Conservation (phyloP, 2,797 vertebrate genomes). For the Parotocinclus haroldoi region DNA sequence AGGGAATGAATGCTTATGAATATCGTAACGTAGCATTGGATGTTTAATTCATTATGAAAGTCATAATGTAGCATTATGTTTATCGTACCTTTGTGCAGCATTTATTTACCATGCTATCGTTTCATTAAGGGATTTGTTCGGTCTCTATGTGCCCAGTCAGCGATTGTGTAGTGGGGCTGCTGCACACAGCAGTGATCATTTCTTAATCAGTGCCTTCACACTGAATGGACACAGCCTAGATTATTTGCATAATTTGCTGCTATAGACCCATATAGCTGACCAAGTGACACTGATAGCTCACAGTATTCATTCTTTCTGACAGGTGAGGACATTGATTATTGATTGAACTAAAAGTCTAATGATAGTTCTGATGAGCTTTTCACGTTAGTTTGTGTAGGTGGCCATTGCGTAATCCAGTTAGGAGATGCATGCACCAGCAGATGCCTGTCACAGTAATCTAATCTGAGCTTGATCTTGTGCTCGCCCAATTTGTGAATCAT, state of each 20-base stretch:
- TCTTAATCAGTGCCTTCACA: conserved; percentile 37
- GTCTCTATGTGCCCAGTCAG: conserved; percentile 18
- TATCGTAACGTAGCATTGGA: conserved; percentile 14
- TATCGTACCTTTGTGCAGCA: conserved; percentile 25
- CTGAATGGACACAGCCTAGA: conserved; percentile 16
- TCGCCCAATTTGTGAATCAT: no score
- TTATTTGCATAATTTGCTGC: conserved; percentile 29
- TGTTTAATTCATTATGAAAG: conserved; percentile 32
- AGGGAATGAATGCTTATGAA: conserved; percentile 23
- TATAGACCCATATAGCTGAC: conserved; percentile 31
- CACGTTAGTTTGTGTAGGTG: conserved; percentile 24
- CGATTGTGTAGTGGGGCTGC: conserved; percentile 16
- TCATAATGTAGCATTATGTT: conserved; percentile 30
- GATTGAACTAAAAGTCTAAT: conserved; percentile 47
- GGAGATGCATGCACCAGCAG: conserved; percentile 42
- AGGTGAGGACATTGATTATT: conserved; percentile 49
- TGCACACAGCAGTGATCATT: conserved; percentile 28
- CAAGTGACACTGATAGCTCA: conserved; percentile 27
- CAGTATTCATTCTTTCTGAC: conserved; percentile 50
- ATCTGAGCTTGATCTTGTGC: conserved; percentile 24
- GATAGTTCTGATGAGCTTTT: conserved; percentile 39
- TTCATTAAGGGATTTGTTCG: conserved; percentile 31
- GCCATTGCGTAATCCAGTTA: conserved; percentile 51
- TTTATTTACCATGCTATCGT: conserved; percentile 33
- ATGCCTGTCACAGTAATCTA: conserved; percentile 44